Base-by-base conservation (phyloP, 1,140 invertebrate genomes). In the Brachionus koreanus region DNA sequence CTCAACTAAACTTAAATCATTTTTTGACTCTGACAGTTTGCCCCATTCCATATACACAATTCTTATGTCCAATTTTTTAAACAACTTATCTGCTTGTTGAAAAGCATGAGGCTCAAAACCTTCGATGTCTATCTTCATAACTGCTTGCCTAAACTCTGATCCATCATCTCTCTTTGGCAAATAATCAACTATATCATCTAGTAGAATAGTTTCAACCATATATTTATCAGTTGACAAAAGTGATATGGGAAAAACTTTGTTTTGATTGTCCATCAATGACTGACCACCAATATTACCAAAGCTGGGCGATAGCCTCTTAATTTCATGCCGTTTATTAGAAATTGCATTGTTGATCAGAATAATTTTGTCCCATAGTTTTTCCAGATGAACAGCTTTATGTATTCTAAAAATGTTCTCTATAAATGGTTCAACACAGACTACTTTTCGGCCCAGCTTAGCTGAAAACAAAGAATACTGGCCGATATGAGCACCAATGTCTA, bases 11-110 rank as follows among this genome's bases (percentile, higher is more conserved):
- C 25, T 0, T n/a, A 23, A 46, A 43, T 74, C 16, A 49, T 46
- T 25, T 3, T 16, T 74, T 46, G n/a, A n/a, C 25, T 43, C 23
- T 3, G 42, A 19, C 19, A 46, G 25, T 25, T 74, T 43, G 13
- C 69, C 69, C 69, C 69, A 74, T 74, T 74, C 69, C 69, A 74
- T 74, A n/a, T 29, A 74, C 23, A 74, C 42, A 43, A 74, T 25
- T 74, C 69, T 33, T 9, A 74, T 74, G 43, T 74, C 69, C n/a
- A 74, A 46, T 13, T 12, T 46, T 23, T 74, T 39, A 74, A 74
- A 74, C 10, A 74, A 46, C 25, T 46, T 29, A 46, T 25, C 25
- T 3, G 69, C 69, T 25, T 74, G 19, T 25, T 74, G 42, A 74
- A 74, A 74, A 7, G 69, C 69, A 74, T 74, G 43, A 25, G 33